Evolutionary conservation across 2,888 invertebrate genomes (phyloP), one percentile per base, ranked within the genome.

Genomic region (Polydrusus tereticollis): DNA sequence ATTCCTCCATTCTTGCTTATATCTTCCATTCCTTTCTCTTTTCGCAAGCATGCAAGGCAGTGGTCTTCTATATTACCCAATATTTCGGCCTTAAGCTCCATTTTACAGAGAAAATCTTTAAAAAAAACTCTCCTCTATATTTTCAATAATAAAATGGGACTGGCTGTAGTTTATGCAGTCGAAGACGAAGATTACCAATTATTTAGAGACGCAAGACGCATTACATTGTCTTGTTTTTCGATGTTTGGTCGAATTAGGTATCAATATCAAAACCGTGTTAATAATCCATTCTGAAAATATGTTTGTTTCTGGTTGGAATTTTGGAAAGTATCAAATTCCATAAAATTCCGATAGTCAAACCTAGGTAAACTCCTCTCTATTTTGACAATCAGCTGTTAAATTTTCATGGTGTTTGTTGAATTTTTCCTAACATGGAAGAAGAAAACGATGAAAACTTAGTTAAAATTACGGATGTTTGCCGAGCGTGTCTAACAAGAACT

Each of bases 401-500:
- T 21, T 47, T 47, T 47, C 12, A 12, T 0, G n/a, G 12, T 3
- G n/a, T n/a, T n/a, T 12, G 47, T 12, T 21, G 4, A 36, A 36
- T 21, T 18, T 45, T 21, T 45, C 1, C 6, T 21, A 18, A 29
- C 50, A 64, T 36, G 33, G 64, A 47, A 0, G 38, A 26, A 47
- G 62, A 26, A 33, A 33, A 14, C 14, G 16, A 16, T 1, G 29
- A 55, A 33, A 55, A 7, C 16, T 29, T 55, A 18, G 29, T 33
- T 0, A 62, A 33, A 36, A 58, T 78, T 5, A 76, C 73, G 52
- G 78, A 78, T 43, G 73, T 81, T 23, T 82, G 81, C 50, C 69
- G 80, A 6, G 75, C 77, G 1, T 82, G 81, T 66, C 73, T 82
- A 26, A 57, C 71, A 7, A 75, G 77, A 73, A 76, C 72, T 12